These are phyloP conservation scores for Cremastinae sp. DNA, from an alignment of 2,888 invertebrate species.

Conservation along the genomic window DNA sequence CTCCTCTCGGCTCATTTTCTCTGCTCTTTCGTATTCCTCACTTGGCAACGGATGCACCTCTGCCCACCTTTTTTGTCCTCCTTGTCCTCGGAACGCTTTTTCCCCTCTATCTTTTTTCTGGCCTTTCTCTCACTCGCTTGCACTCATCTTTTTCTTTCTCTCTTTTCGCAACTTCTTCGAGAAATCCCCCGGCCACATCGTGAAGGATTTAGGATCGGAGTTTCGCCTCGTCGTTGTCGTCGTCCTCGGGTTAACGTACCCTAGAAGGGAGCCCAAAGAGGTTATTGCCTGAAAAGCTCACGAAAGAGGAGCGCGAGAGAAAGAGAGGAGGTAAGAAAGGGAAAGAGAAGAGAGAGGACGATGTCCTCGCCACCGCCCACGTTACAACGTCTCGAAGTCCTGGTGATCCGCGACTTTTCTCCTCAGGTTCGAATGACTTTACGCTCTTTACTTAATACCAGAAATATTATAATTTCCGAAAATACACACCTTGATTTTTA, in stretches of 20 bases:
- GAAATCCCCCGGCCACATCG: constrained; percentile 35
- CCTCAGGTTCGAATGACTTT: constrained; percentile 29
- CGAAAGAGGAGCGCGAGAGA: not conserved
- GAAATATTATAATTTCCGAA: not conserved
- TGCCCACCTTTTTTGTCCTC: constrained; percentile 30
- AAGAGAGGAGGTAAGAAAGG: constrained; percentile 7
- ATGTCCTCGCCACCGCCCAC: constrained; percentile 65
- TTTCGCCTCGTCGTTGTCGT: constrained; percentile 52
- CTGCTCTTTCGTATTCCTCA: constrained; percentile 40
- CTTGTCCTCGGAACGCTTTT: constrained; percentile 27
- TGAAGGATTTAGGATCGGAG: constrained; percentile 64
- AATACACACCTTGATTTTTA: too few relatives aligned
- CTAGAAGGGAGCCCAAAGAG: constrained; percentile 67
- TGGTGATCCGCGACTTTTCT: constrained; percentile 34
- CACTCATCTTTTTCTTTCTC: too few relatives aligned
- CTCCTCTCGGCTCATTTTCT: constrained; percentile 41
- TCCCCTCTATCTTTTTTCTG: too few relatives aligned
- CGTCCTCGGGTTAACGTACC: constrained; percentile 70
- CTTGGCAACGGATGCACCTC: constrained; percentile 32
- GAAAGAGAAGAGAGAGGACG: constrained; percentile 51
- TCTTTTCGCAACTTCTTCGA: constrained; percentile 29
- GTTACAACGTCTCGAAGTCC: constrained; percentile 52
- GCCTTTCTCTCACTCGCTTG: too few relatives aligned
- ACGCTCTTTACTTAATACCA: not conserved
- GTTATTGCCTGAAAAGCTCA: constrained; percentile 41